phyloP scores from a whole-genome alignment of 1,140 invertebrate genomes.

The Orius insidiosus region DNA sequence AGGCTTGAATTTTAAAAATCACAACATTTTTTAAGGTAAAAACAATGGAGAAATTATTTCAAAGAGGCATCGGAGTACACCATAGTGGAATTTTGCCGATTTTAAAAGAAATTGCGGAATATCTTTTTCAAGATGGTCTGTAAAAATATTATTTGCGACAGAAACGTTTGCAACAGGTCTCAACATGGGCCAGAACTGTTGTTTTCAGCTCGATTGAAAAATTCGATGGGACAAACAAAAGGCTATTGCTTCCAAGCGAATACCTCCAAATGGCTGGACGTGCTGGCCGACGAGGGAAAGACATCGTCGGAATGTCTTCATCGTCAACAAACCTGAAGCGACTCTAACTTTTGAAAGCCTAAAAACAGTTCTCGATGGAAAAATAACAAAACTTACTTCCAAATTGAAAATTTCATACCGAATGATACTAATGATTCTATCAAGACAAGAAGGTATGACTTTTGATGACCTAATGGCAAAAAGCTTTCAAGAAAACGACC shows the following conservation, averaged over 20 bases:
- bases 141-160: constrained; percentile 90
- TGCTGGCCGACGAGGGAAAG: constrained; percentile 82
- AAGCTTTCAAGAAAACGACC: constrained; percentile 59
- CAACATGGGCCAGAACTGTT: constrained; percentile 97
- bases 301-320: constrained; percentile 85
- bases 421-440: constrained; percentile 77
- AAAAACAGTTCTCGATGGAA: too few relatives aligned
- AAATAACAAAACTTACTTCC: constrained; percentile 28
- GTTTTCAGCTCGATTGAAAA: constrained; percentile 89
- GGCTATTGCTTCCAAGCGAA: constrained; percentile 72
- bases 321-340: constrained; percentile 46
- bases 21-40: constrained; percentile 35
- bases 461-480: constrained; percentile 90
- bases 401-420: constrained; percentile 88
- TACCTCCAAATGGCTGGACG: constrained; percentile 97
- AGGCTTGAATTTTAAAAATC: too few relatives aligned
- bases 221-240: constrained; percentile 66
- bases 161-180: constrained; percentile 99
- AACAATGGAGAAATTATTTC: constrained; percentile 58
- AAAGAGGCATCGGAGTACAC: constrained; percentile 84
- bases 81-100: constrained; percentile 95
- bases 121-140: constrained; percentile 84
- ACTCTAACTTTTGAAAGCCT: too few relatives aligned
- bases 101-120: constrained; percentile 94
- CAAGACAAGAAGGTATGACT: constrained; percentile 25